A percentile compares a stretch with the other conserved stretches of the same genome.
phyloP scores from a whole-genome alignment of 2,888 invertebrate species.

The Abrostola tripartita region DNA sequence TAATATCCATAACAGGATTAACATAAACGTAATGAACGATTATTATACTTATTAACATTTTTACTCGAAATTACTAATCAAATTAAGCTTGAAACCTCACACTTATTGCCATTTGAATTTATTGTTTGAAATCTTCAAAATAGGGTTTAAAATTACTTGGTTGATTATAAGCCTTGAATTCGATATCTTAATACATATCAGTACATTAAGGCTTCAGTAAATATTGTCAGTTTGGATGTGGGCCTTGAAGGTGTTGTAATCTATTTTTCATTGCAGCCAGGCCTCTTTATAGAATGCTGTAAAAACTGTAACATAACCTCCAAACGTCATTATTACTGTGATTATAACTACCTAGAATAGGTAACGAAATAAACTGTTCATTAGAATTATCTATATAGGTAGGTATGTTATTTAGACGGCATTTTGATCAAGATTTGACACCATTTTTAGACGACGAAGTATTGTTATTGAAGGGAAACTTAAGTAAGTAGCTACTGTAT shows the following conservation, averaged over 20 bases:
- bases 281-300: conserved; percentile 44
- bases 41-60: not conserved
- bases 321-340: conserved; percentile 43
- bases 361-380: conserved; percentile 34
- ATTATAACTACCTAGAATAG: conserved; percentile 34
- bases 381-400: too few relatives aligned
- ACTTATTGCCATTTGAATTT: conserved; percentile 1
- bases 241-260: conserved; percentile 68
- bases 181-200: conserved; percentile 68
- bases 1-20: not conserved
- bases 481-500: too few relatives aligned
- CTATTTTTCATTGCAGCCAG: conserved; percentile 45
- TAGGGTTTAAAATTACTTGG: conserved; percentile 56
- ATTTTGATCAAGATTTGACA: too few relatives aligned
- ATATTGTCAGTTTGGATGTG: conserved; percentile 66
- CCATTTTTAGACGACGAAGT: too few relatives aligned
- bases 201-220: conserved; percentile 66
- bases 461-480: too few relatives aligned
- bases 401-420: too few relatives aligned
- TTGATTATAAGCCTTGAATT: conserved; percentile 67
- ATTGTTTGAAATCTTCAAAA: conserved; percentile 12
- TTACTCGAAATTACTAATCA: not conserved
- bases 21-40: conserved; percentile 4
- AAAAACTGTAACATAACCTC: conserved; percentile 46
- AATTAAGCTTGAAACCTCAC: not conserved